These are phyloP conservation scores for Oncorhynchus gorbuscha DNA, from an alignment of 2,113 vertebrate genomes.

Conservation along the genomic window DNA sequence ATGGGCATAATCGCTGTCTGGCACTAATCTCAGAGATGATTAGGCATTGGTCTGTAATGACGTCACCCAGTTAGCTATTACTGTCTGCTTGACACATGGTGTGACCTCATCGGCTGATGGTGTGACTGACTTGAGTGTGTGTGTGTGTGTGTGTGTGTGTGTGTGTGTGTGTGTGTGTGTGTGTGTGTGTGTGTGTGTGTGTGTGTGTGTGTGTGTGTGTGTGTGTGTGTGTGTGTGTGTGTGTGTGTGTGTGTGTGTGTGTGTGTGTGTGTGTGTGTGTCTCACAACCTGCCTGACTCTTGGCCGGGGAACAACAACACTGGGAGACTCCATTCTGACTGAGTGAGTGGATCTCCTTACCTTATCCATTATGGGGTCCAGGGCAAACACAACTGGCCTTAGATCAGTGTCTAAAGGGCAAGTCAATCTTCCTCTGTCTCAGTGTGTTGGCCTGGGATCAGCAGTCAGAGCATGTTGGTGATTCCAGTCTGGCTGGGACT, in stretches of 20 bases:
- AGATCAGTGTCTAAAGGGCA: too few species aligned
- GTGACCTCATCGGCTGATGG: not conserved
- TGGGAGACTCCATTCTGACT: conserved; percentile 17
- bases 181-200: too few species aligned
- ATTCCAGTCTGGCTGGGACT: conserved; percentile 27
- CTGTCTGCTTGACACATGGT: conserved; percentile 4
- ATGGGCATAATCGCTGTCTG: too few species aligned
- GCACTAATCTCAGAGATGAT: too few species aligned
- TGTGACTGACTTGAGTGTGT: not conserved
- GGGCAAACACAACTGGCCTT: too few species aligned
- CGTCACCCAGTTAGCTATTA: not conserved
- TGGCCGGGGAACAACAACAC: conserved; percentile 50
- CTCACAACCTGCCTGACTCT: conserved; percentile 40
- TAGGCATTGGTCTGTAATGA: not conserved
- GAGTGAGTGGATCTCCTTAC: conserved; percentile 14
- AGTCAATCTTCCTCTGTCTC: too few species aligned
- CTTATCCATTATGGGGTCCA: too few species aligned
- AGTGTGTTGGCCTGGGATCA: conserved; percentile 49
- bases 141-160: conserved; percentile 23
- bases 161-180: too few species aligned
- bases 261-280: conserved; percentile 27
- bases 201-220: too few species aligned
- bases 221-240: too few species aligned
- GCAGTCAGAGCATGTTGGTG: conserved; percentile 29
- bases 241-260: too few species aligned